Evolutionary conservation across 2,113 vertebrate species (phyloP), one percentile per base, ranked within the genome.

Genomic region (Zootoca vivipara): DNA sequence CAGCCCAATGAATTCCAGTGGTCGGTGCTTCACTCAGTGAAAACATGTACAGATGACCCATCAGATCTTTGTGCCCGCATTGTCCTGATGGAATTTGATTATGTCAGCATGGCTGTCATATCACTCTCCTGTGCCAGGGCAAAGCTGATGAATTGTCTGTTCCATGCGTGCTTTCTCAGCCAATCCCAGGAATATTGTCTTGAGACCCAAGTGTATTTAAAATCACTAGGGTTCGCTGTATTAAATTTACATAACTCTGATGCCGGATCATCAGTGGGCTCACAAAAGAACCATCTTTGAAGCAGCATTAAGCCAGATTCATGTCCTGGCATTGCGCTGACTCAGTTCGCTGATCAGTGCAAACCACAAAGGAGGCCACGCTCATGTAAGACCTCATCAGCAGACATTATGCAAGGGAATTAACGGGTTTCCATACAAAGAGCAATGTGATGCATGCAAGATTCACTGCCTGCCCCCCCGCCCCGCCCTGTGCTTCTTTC

Each of bases 181-280:
- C 30, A 64, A 7, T 80, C 78, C 83, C 85, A 86, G 92, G 81
- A 79, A 72, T 20, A 79, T 77, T 33, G 18, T 22, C 85, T 89
- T 83, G 72, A 30, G 15, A 4, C 20, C 56, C 35, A 58, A 73
- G 1, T 1, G 1, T 1, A 0, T 38, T 91, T n/a, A 78, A 88
- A 78, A 91, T 91, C 83, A 89, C 88, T 90, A 70, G 33, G 18
- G 7, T 46, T 91, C 75, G 16, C 58, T 79, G 69, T n/a, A 65
- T 92, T 92, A 85, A 52, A 90, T 91, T 91, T 91, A 69, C 74
- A 83, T 85, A 85, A 90, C 52, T 90, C 87, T 65, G 87, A 0
- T 85, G 62, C n/a, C 58, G 52, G 87, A 16, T 58, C 87, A 91
- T 83, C 24, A 95, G 90, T 79, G 83, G 6, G 40, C n/a, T 35